Base-by-base conservation (phyloP, 2,888 invertebrate species). In the Melanostoma mellinum region DNA sequence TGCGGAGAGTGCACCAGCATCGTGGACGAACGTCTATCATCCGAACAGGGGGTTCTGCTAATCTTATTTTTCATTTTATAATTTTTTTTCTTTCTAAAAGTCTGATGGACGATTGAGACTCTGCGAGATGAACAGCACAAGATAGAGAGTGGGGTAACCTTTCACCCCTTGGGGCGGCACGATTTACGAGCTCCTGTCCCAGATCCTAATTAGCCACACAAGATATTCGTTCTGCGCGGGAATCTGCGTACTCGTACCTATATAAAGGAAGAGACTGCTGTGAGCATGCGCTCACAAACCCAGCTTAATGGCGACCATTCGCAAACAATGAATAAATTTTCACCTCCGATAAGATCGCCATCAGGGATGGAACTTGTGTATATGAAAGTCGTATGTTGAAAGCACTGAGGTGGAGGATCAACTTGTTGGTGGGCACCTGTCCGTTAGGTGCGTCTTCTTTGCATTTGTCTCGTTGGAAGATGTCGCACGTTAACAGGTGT, bases 251-350 rank as follows among this genome's bases (percentile, higher is more conserved):
- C 61, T 44, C 20, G 20, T 20, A 20, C 20, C 20, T 20, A 20
- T 20, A 20, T 20, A 20, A 20, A 20, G 20, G 38, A 52, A 55
- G 36, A 4, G 20, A 20, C 20, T 20, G 20, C 20, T 20, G 20
- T 35, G 61, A 48, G 53, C 53, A 53, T 38, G 46, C 48, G 9
- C 50, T 44, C 58, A 75, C 60, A 58, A 58, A 40, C 48, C 61
- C 58, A 56, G 65, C 69, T 74, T 79, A 79, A 74, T 84, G 74
- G 84, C 79, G 50, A 75, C 79, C 71, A 84, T 84, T 85, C 79
- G 80, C 85, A 76, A 80, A 81, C 85, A 85, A 86, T 86, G 86
- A 87, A 87, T 88, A 88, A 88, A 88, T 88, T 87, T 87, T 87
- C 87, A 87, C 87, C 87, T 86, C 73, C 86, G 87, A 87, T 87